Conservation (phyloP, 2,888 invertebrate genomes). For the Meghimatium bilineatum region DNA sequence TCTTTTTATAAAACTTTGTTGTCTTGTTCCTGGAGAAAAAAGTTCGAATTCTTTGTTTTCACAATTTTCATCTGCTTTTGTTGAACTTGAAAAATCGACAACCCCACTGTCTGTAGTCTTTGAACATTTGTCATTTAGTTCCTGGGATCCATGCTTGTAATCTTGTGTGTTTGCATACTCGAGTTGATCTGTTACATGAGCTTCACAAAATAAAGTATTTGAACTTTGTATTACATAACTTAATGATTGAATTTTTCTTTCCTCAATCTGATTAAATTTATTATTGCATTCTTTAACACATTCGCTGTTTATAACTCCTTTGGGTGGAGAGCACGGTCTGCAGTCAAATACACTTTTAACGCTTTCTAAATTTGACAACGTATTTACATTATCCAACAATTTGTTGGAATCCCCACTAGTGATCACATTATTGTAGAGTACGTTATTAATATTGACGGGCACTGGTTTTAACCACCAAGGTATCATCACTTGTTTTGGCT, state of each 20-base stretch:
- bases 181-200: too few species aligned
- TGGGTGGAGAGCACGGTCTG: background rate
- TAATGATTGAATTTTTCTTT: background rate
- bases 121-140: background rate
- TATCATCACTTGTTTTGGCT: background rate
- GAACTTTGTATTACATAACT: background rate
- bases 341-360: background rate
- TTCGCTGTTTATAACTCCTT: background rate
- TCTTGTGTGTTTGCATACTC: background rate
- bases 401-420: background rate
- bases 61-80: background rate
- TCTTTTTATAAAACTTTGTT: too few species aligned
- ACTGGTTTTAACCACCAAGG: conserved; percentile 14
- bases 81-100: background rate
- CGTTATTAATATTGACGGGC: background rate
- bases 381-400: background rate
- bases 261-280: background rate
- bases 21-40: background rate
- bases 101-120: background rate
- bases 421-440: background rate
- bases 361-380: background rate
- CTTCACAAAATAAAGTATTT: background rate
- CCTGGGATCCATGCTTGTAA: too few species aligned
- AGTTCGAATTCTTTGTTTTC: background rate
- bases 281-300: background rate